These are phyloP conservation scores for Tenthredo notha DNA, from an alignment of 2,888 invertebrate species.

Conservation along the genomic window DNA sequence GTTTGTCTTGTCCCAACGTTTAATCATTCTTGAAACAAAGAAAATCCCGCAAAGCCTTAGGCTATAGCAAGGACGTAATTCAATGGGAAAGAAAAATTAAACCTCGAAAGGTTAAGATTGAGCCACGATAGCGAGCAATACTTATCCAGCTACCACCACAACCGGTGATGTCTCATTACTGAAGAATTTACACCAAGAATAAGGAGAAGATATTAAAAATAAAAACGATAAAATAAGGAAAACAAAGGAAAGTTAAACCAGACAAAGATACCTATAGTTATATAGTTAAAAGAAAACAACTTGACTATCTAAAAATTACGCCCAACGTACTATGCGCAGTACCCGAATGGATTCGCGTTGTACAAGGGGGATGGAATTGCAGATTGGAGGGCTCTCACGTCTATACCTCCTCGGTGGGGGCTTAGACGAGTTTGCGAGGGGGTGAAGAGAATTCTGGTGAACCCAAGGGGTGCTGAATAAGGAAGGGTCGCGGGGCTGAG, in stretches of 20 bases:
- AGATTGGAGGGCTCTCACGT: constrained; percentile 51
- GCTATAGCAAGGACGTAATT: constrained; percentile 12
- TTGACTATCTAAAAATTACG: constrained; percentile 33
- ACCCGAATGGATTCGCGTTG: constrained; percentile 41
- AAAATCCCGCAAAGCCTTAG: neutral
- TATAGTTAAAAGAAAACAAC: constrained; percentile 24
- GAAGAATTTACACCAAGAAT: neutral
- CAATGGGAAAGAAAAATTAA: constrained; percentile 42
- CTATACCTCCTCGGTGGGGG: constrained; percentile 42
- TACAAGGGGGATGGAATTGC: constrained; percentile 45
- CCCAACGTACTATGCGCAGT: constrained; percentile 40
- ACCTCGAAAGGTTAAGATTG: constrained; percentile 37
- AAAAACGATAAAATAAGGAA: neutral
- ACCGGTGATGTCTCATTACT: neutral
- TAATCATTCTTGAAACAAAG: constrained; percentile 46
- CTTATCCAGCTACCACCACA: neutral
- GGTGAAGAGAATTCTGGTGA: constrained; percentile 36
- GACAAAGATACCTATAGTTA: neutral
- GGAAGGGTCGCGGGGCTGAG: constrained; percentile 36
- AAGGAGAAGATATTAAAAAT: constrained; percentile 4
- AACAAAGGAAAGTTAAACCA: neutral
- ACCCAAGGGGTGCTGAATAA: constrained; percentile 47
- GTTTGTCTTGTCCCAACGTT: constrained; percentile 27
- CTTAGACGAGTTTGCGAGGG: constrained; percentile 44
- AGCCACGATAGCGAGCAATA: constrained; percentile 33